Conservation (phyloP, 1,140 invertebrate species). For the Linepithema humile region DNA sequence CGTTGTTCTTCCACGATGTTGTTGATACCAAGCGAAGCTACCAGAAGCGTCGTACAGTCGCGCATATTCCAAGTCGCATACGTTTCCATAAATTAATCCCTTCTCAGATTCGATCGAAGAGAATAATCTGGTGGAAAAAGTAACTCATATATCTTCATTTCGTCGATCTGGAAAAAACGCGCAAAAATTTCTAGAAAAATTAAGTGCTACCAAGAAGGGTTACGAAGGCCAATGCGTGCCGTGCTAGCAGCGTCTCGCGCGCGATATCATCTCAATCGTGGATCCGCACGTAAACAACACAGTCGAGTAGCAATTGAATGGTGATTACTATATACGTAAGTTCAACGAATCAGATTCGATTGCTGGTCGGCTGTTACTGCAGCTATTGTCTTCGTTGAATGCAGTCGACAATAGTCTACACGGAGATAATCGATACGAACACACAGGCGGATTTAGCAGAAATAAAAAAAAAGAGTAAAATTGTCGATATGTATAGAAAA, state of each 20-base stretch:
- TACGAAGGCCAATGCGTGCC: neutral
- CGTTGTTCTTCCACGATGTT: conserved; percentile 32
- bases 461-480: neutral
- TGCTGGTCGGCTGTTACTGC: neutral
- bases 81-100: neutral
- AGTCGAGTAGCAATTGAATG: neutral
- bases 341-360: neutral
- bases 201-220: neutral
- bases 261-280: neutral
- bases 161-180: neutral
- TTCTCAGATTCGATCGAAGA: neutral
- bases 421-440: neutral
- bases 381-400: neutral
- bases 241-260: neutral
- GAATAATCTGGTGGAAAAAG: neutral
- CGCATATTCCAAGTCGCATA: neutral
- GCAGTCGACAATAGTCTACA: neutral
- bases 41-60: neutral
- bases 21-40: neutral
- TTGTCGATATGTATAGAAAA: neutral
- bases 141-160: neutral
- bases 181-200: neutral
- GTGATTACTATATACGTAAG: neutral
- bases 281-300: neutral
- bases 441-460: neutral